Percentiles rank a stretch among this genome's conserved stretches.
Evolutionary conservation across 2,888 invertebrate genomes (phyloP).

Genomic region (Ethmia dodecea): DNA sequence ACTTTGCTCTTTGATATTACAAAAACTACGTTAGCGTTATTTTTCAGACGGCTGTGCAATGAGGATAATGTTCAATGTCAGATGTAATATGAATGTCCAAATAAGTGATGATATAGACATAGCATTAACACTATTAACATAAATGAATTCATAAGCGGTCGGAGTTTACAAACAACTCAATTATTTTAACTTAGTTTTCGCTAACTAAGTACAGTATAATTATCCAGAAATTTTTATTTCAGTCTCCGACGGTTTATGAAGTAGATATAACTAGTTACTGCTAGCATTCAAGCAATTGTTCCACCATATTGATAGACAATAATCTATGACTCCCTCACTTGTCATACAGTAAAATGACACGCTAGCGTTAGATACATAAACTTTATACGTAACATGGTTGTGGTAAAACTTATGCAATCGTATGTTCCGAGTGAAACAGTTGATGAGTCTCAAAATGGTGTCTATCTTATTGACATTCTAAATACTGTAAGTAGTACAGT

Average conservation of each 20-base stretch:
- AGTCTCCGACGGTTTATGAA: constrained; percentile 62
- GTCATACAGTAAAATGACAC: no score
- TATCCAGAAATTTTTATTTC: background rate
- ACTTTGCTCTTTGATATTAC: constrained; percentile 74
- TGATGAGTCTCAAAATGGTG: no score
- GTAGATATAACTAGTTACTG: constrained; percentile 38
- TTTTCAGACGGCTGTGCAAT: constrained; percentile 74
- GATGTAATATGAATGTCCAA: constrained; percentile 72
- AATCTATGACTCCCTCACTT: no score
- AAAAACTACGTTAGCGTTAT: constrained; percentile 66
- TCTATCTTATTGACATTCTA: no score
- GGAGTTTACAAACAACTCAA: constrained; percentile 21
- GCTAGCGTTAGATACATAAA: no score
- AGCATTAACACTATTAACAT: constrained; percentile 73
- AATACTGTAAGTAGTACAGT: no score
- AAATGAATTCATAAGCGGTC: constrained; percentile 59
- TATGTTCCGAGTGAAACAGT: no score
- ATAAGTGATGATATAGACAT: constrained; percentile 66
- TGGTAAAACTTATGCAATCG: no score
- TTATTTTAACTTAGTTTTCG: background rate
- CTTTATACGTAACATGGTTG: no score
- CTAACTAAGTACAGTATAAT: background rate
- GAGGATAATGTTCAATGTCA: constrained; percentile 67
- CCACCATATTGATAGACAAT: constrained; percentile 25
- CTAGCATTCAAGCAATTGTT: constrained; percentile 41